Evolutionary conservation across 2,888 invertebrate species (phyloP).

Genomic region (Cephus spinipes): DNA sequence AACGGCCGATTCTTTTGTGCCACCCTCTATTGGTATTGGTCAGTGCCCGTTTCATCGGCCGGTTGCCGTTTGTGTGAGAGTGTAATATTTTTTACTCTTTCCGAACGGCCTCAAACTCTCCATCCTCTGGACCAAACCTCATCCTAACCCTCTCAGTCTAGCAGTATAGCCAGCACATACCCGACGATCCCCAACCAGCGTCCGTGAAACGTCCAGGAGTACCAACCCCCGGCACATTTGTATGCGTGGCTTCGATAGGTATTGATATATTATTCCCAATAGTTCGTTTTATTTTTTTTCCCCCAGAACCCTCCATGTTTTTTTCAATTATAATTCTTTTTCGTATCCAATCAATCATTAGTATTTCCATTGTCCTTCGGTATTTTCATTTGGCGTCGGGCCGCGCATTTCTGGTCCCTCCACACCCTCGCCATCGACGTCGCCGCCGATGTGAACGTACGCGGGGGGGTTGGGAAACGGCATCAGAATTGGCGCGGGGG

Average conservation of each 20-base stretch:
- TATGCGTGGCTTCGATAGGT: conserved; percentile 67
- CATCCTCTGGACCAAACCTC: not conserved
- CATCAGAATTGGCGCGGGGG: not conserved
- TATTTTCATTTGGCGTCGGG: conserved; percentile 66
- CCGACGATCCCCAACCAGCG: not conserved
- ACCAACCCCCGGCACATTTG: conserved; percentile 53
- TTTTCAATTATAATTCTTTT: conserved; percentile 68
- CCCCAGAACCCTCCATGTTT: conserved; percentile 51
- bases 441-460: not conserved
- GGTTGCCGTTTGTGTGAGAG: conserved; percentile 55
- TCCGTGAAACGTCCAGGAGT: not conserved
- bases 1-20: conserved; percentile 56
- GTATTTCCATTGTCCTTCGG: conserved; percentile 67
- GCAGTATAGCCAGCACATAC: not conserved
- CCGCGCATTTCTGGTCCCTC: conserved; percentile 29
- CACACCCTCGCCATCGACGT: not conserved
- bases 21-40: conserved; percentile 61
- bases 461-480: not conserved
- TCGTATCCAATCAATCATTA: conserved; percentile 68
- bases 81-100: conserved; percentile 65
- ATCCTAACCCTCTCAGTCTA: not conserved
- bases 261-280: conserved; percentile 68
- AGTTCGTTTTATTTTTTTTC: conserved; percentile 58
- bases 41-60: conserved; percentile 60
- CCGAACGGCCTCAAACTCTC: conserved; percentile 36